Base-by-base conservation (phyloP, 2,113 vertebrate species). In the Chelonoidis abingdonii region DNA sequence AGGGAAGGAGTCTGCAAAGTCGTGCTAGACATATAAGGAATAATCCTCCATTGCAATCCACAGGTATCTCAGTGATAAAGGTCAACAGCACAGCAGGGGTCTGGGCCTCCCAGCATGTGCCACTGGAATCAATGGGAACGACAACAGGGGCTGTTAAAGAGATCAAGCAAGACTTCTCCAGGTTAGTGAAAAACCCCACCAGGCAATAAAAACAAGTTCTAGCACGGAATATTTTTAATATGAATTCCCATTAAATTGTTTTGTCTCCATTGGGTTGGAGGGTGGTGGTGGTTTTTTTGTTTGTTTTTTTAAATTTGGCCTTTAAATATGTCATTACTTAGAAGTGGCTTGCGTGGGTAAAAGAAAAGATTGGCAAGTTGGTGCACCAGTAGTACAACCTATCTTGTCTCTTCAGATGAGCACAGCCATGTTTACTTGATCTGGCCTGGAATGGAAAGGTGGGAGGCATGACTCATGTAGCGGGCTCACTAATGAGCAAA, bases 1-100 rank as follows among this genome's bases (percentile, higher is more conserved):
- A 13, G 44, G 35, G 10, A 83, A 24, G 5, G 12, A 81, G 62
- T 4, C 6, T 21, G 0, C 17, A 76, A 25, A 91, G 53, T 78
- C 91, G 72, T 50, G 16, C 49, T 93, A 87, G 27, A 88, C 44
- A 81, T 78, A 57, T 83, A 93, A 89, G 57, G 87, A 93, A 65
- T 90, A 56, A 52, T 84, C n/a, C 49, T 3, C 38, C 47, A 85
- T 31, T 17, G 8, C 27, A 21, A 65, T 2, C 27, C 27, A 1
- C 3, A 21, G 6, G 16, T 29, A 62, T 0, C 0, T 0, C 14
- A 25, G 79, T 59, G 84, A 27, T 76, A 44, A 72, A 76, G 65
- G 12, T 47, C 11, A 76, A 47, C 75, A 47, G 75, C 25, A 47
- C 22, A 76, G 7, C 27, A 24, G 12, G 41, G 5, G 8, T n/a